Conservation (phyloP, 2,113 vertebrate genomes). For the Arizona elegans region DNA sequence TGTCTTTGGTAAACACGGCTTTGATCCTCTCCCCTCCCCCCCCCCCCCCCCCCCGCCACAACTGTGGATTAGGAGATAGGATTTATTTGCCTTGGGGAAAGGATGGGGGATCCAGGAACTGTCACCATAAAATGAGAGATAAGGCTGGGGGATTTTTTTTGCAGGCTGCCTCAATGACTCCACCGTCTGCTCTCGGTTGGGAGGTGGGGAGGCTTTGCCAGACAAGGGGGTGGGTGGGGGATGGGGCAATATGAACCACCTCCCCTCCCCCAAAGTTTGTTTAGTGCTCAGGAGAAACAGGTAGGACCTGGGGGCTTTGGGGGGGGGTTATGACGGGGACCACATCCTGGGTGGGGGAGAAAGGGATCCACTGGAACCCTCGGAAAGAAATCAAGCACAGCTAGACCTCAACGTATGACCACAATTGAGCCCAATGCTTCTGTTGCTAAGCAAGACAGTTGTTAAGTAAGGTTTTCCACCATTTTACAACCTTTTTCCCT, state of each 20-base stretch:
- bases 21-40: accelerated
- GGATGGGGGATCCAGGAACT: background rate
- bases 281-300: constrained; percentile 65
- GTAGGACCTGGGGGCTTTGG: constrained; percentile 73
- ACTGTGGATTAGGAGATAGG: accelerated
- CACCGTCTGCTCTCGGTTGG: background rate
- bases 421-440: no score
- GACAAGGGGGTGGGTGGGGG: no score
- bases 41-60: no score
- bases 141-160: background rate
- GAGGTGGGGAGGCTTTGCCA: background rate
- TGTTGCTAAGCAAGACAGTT: no score
- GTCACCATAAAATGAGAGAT: background rate
- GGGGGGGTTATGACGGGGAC: constrained; percentile 68
- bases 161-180: background rate
- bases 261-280: constrained; percentile 57
- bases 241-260: constrained; percentile 45
- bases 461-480: no score
- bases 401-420: no score
- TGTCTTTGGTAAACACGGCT: constrained; percentile 31
- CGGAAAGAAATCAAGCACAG: constrained; percentile 56
- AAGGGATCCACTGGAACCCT: constrained; percentile 63
- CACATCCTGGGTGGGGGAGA: constrained; percentile 55
- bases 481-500: background rate
- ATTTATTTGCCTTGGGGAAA: background rate